phyloP scores from a whole-genome alignment of 2,113 vertebrate species.

The Podilymbus podiceps region DNA sequence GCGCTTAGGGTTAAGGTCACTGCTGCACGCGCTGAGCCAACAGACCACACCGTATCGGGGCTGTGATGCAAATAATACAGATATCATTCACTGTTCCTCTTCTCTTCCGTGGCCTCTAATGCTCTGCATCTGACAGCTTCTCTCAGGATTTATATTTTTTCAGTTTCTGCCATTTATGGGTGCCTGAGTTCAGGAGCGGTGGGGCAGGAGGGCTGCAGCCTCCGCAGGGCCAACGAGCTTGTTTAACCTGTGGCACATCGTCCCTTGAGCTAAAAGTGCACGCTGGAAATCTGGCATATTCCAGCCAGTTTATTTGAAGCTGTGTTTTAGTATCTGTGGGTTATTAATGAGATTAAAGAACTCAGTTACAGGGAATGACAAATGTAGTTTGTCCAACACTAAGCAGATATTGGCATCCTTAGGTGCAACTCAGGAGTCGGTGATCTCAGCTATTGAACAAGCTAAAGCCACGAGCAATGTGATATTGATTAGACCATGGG shows the following conservation, averaged over 20 bases:
- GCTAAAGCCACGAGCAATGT: conserved; percentile 70
- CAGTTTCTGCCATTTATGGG: neutral
- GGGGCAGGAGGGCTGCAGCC: neutral
- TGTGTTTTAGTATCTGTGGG: conserved; percentile 27
- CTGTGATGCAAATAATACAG: neutral
- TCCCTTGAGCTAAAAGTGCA: neutral
- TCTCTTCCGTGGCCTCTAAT: neutral
- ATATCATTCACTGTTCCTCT: neutral
- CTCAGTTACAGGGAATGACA: conserved; percentile 36
- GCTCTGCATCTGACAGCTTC: neutral
- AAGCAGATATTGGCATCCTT: conserved; percentile 73
- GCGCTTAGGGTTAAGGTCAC: neutral
- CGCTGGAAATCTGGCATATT: neutral
- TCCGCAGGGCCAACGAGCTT: neutral
- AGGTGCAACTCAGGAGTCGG: conserved; percentile 49
- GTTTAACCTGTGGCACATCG: neutral
- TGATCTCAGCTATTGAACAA: conserved; percentile 71
- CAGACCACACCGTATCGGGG: rapidly evolving
- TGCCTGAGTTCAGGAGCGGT: neutral
- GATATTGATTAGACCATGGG: conserved; percentile 72
- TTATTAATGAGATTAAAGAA: conserved; percentile 70
- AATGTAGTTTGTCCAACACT: conserved; percentile 65
- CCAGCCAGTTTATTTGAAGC: neutral
- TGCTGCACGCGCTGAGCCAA: neutral
- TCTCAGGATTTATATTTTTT: neutral